These are phyloP conservation scores for Abscondita cerata DNA, from an alignment of 2,888 invertebrate genomes.

Conservation along the genomic window DNA sequence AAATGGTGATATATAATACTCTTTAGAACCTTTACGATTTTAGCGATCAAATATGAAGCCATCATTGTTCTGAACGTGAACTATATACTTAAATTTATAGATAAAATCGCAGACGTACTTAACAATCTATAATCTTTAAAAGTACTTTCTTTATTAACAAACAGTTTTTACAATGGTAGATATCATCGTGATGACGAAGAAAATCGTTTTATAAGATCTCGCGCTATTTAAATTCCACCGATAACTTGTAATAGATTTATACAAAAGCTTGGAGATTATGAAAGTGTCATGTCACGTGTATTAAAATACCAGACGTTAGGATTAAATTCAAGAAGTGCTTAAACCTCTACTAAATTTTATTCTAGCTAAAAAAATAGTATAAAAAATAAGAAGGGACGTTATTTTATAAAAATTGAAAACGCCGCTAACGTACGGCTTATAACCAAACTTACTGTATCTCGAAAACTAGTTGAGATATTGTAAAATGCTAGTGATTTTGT, in stretches of 20 bases:
- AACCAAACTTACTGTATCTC: too few relatives aligned
- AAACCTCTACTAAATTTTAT: too few relatives aligned
- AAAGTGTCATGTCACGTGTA: slow-evolving; percentile 6
- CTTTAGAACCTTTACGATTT: too few relatives aligned
- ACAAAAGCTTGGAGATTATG: slow-evolving; percentile 4
- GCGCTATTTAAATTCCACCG: neutral
- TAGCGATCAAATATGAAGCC: slow-evolving; percentile 5
- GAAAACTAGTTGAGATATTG: too few relatives aligned
- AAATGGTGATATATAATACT: too few relatives aligned
- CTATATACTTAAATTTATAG: slow-evolving; percentile 8
- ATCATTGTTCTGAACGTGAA: slow-evolving; percentile 3
- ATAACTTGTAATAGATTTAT: slow-evolving; percentile 7
- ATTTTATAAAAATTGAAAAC: too few relatives aligned
- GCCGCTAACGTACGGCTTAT: too few relatives aligned
- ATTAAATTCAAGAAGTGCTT: too few relatives aligned
- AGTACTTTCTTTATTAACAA: slow-evolving; percentile 22
- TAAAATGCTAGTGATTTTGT: too few relatives aligned
- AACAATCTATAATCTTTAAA: slow-evolving; percentile 20
- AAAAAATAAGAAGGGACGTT: too few relatives aligned
- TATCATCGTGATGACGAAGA: slow-evolving; percentile 15
- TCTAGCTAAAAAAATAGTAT: too few relatives aligned
- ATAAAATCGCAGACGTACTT: slow-evolving; percentile 10
- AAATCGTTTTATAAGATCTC: neutral
- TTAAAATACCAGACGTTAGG: too few relatives aligned
- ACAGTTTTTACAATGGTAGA: slow-evolving; percentile 15